Conservation (phyloP, 2,797 vertebrate genomes). For the Phrynocephalus guinanensis region DNA sequence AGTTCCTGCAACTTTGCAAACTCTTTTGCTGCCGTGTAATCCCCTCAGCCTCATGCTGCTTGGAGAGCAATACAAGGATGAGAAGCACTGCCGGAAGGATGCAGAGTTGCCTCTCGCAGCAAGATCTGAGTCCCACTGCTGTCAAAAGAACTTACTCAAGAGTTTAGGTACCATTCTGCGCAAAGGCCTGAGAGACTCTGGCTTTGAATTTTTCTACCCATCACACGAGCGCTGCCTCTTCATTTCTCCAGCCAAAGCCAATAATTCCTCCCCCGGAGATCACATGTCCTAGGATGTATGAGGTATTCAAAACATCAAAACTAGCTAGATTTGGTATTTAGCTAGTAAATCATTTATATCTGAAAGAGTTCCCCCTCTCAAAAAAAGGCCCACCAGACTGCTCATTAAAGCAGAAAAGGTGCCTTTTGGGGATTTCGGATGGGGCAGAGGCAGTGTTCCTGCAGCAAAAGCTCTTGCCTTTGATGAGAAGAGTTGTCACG, state of each 20-base stretch:
- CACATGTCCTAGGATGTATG: not conserved
- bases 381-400: not conserved
- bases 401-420: not conserved
- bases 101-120: not conserved
- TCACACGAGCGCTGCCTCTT: not conserved
- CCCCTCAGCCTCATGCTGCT: not conserved
- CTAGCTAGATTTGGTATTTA: not conserved
- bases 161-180: not conserved
- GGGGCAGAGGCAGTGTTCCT: not conserved
- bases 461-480: not conserved
- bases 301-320: not conserved
- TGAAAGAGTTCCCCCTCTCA: not conserved
- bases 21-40: not conserved
- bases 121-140: not conserved
- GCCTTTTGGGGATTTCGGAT: not conserved
- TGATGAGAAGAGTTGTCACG: not conserved
- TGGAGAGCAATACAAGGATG: not conserved
- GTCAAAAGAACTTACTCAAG: not conserved
- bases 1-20: not conserved
- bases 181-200: not conserved
- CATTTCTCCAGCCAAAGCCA: not conserved
- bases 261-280: not conserved
- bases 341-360: not conserved
- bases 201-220: slow-evolving; percentile 11
- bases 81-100: not conserved